Evolutionary conservation across 1,140 invertebrate species (phyloP).

Genomic region (Melitaea cinxia): DNA sequence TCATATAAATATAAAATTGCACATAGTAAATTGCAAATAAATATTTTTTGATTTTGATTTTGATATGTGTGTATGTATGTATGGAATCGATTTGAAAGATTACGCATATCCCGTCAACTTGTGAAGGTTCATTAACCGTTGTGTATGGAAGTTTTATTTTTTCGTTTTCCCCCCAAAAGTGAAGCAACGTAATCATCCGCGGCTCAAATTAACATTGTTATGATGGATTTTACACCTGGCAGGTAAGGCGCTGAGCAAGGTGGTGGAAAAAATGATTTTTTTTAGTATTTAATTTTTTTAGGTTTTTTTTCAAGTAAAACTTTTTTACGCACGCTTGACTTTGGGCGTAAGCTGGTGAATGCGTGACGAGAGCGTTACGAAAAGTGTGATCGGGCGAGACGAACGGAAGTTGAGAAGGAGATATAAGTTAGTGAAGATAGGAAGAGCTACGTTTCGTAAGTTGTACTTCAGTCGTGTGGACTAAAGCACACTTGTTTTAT

Average conservation of each 20-base stretch:
- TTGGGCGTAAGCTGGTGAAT: too few relatives aligned
- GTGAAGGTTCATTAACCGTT: background rate
- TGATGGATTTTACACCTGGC: conserved; percentile 64
- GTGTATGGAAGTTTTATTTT: conserved; percentile 26
- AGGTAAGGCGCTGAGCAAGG: conserved; percentile 33
- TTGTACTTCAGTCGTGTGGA: too few relatives aligned
- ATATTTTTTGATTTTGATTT: too few relatives aligned
- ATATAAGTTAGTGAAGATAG: too few relatives aligned
- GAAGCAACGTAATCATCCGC: conserved; percentile 42
- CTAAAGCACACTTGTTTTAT: too few relatives aligned
- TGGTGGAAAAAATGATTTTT: background rate
- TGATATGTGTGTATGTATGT: background rate
- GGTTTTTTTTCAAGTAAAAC: too few relatives aligned
- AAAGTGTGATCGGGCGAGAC: too few relatives aligned
- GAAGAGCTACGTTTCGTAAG: too few relatives aligned
- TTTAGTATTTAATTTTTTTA: background rate
- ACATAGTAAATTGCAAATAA: too few relatives aligned
- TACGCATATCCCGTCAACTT: background rate
- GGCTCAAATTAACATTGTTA: conserved; percentile 58
- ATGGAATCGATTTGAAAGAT: background rate
- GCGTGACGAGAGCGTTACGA: too few relatives aligned
- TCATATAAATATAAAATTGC: too few relatives aligned
- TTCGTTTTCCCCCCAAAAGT: conserved; percentile 35
- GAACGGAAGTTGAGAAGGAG: too few relatives aligned
- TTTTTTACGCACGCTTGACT: background rate